Evolutionary conservation across 2,797 vertebrate genomes (phyloP), one percentile per base, ranked within the genome.

Genomic region (Crossoptilon crossoptilon): DNA sequence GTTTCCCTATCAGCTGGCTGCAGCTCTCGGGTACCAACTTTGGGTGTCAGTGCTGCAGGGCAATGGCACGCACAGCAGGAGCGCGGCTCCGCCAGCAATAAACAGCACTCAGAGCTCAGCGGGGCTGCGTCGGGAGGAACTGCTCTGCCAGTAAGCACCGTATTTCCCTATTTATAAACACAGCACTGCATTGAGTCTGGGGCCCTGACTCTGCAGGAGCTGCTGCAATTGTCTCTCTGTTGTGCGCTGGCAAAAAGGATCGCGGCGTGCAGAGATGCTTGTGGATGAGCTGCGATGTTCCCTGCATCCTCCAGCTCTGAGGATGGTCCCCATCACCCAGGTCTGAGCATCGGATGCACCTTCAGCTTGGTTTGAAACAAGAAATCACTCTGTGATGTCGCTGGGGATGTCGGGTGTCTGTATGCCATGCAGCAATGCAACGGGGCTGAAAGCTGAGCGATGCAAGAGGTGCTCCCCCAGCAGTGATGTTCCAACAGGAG

Each of bases 341-440:
- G 60, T 13, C 17, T 19, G 17, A 33, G 60, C 39, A 41, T 39
- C 27, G 3, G 19, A 21, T 3, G 11, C 1, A 5, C 4, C 26
- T 41, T 63, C 9, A 11, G 27, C 16, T 41, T 41, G 60, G 37
- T 41, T 29, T 41, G 6, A 29, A 29, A 14, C 12, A 19, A 29
- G 39, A 29, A 29, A 21, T 21, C 10, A 15, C 26, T 10, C 37
- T 13, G 37, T 29, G 60, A 37, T 62, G 26, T 27, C 5, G 51
- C 53, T 18, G 53, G 29, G 53, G 14, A 7, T 27, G 4, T 9
- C 10, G 26, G 10, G 53, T 31, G 29, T 31, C 53, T 23, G 27
- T 29, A 0, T 0, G 23, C 26, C 33, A 15, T 0, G 16, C 31
- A 49, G 29, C 26, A 77, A 48, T 0, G 0, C 1, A 5, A 7